These are phyloP conservation scores for Todiramphus saurophagus DNA, from an alignment of 2,113 vertebrate genomes.

Conservation along the genomic window DNA sequence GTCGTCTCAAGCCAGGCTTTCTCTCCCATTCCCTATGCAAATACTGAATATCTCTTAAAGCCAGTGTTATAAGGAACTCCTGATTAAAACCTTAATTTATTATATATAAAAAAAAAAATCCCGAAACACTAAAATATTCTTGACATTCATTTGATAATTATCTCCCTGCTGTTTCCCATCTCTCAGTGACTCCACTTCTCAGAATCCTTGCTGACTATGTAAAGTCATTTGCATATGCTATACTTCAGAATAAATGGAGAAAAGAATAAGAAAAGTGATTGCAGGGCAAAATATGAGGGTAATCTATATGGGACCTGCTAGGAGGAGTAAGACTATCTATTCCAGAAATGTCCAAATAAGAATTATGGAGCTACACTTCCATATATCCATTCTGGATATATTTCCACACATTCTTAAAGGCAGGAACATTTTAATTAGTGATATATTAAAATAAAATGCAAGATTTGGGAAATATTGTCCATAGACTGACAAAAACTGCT, in stretches of 20 bases:
- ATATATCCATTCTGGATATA: neutral
- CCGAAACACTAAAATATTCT: neutral
- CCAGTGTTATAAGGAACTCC: neutral
- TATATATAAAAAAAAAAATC: neutral
- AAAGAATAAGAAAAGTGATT: neutral
- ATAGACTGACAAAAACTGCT: neutral
- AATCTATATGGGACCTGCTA: neutral
- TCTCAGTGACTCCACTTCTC: neutral
- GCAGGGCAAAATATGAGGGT: neutral
- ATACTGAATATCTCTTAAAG: neutral
- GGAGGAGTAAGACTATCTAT: neutral
- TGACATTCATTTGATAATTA: neutral
- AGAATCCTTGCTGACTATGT: neutral
- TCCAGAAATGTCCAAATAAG: no score
- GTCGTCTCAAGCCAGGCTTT: neutral
- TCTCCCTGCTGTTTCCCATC: neutral
- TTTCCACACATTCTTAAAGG: neutral
- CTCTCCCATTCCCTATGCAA: accelerated
- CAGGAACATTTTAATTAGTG: neutral
- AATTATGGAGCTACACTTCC: neutral
- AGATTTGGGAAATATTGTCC: neutral
- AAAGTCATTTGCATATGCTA: neutral
- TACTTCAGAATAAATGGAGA: neutral
- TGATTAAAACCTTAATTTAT: neutral
- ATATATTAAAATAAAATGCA: neutral